Base-by-base conservation (phyloP, 2,888 invertebrate species). In the Diaprepes abbreviatus region DNA sequence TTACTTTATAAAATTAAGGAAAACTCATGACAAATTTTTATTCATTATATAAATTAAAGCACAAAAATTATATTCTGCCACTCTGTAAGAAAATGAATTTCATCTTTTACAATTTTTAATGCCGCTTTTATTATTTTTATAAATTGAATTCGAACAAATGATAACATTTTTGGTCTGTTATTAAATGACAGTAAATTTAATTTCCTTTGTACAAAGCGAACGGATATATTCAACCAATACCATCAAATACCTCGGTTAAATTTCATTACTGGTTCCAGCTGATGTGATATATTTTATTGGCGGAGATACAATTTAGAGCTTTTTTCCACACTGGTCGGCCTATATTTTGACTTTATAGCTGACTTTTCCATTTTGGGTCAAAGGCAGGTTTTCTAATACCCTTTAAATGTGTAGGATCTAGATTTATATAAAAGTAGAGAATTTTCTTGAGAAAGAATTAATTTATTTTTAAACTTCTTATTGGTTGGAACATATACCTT, bases 271-370 rank as follows among this genome's bases (percentile, higher is more conserved):
- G 67, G 50, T 36, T 58, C 43, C 59, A 68, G 55, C 65, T 64
- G 57, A 70, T 70, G 75, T 76, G 75, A 79, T 48, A 52, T 79
- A 78, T 76, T 77, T 78, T 78, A 76, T 76, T 72, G 77, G 75
- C 71, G 66, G 68, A 69, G 73, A 74, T 68, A 74, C 74, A 77
- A 78, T 78, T 79, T 79, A 79, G 76, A 76, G 76, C 77, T 77
- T 77, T 78, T 78, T 78, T 76, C 79, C 78, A 78, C 79, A 77
- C 76, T 79, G 80, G 80, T 78, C 79, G 79, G 79, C 80, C 80
- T 78, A 81, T 79, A 81, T 80, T 81, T 81, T 79, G 80, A 80
- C 79, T 81, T 81, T 79, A 81, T 80, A 75, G 79, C 78, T 74
- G 76, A 76, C 78, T 77, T 79, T 78, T 77, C 77, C 75, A 78